These are phyloP conservation scores for Bombus waltoni DNA, from an alignment of 1,140 invertebrate species.

Conservation along the genomic window DNA sequence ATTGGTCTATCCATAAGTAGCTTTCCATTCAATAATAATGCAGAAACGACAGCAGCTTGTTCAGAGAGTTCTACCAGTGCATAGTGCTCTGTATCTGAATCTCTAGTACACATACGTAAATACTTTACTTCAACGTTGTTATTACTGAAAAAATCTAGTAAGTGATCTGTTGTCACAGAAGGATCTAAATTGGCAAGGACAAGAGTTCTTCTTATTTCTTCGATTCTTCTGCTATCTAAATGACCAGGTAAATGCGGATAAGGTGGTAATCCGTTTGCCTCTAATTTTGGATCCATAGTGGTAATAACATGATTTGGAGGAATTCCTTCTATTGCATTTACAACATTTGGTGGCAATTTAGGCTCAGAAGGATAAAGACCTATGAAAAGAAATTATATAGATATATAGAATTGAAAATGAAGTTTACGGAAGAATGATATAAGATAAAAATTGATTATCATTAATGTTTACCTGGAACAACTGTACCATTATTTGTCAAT, in stretches of 20 bases:
- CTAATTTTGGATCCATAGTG: constrained; percentile 95
- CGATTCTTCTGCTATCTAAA: constrained; percentile 95
- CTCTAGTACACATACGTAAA: constrained; percentile 93
- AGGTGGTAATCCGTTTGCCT: constrained; percentile 91
- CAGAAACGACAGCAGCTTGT: constrained; percentile 93
- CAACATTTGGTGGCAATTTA: constrained; percentile 93
- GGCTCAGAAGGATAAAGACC: constrained; percentile 91
- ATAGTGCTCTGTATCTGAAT: constrained; percentile 89
- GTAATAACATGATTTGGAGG: constrained; percentile 91
- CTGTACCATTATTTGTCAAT: constrained; percentile 92
- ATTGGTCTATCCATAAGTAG: constrained; percentile 79
- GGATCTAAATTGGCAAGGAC: constrained; percentile 89
- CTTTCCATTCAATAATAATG: constrained; percentile 93
- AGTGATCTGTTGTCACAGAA: constrained; percentile 88
- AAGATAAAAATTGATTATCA: background rate
- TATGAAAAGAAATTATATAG: constrained; percentile 53
- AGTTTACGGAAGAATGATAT: background rate
- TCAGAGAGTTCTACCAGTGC: constrained; percentile 97
- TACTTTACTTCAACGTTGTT: constrained; percentile 97
- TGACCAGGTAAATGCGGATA: constrained; percentile 97
- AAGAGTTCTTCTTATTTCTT: constrained; percentile 97
- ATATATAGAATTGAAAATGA: background rate
- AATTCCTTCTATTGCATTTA: constrained; percentile 93
- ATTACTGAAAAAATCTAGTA: constrained; percentile 93
- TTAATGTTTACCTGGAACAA: constrained; percentile 86